Percentiles rank a stretch among this genome's conserved stretches.
phyloP scores from a whole-genome alignment of 2,797 vertebrate species.

The Chiloscyllium punctatum region DNA sequence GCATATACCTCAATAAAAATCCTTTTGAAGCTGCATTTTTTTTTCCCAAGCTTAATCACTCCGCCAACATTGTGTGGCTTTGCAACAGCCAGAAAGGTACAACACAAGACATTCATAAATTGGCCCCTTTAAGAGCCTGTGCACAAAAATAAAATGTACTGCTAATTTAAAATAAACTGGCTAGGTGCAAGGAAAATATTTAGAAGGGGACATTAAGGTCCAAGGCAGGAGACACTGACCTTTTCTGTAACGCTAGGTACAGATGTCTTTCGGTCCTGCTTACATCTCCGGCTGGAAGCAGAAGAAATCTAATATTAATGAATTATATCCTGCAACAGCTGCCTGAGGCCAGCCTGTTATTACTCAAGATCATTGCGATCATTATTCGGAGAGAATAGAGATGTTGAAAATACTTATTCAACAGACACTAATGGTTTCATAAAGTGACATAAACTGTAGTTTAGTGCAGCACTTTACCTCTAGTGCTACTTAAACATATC shows the following conservation, averaged over 20 bases:
- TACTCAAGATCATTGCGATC: constrained; percentile 6
- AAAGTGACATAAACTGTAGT: background rate
- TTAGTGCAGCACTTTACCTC: constrained; percentile 4
- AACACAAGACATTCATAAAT: background rate
- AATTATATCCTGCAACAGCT: background rate
- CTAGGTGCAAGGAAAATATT: background rate
- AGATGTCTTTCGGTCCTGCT: background rate
- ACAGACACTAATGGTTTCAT: constrained; percentile 19
- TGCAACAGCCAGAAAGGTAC: background rate
- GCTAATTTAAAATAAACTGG: background rate
- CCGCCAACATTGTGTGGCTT: background rate
- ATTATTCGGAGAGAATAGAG: constrained; percentile 19
- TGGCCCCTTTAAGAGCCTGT: background rate
- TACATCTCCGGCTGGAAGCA: background rate
- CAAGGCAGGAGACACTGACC: background rate
- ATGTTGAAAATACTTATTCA: background rate
- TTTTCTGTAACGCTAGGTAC: background rate
- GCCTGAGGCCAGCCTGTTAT: background rate
- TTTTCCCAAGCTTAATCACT: background rate
- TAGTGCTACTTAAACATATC: background rate
- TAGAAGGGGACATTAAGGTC: background rate
- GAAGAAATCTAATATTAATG: constrained; percentile 17
- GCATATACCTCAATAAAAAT: background rate
- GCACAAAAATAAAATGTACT: background rate
- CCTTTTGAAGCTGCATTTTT: background rate